Evolutionary conservation across 2,888 invertebrate species (phyloP), one percentile per base, ranked within the genome.

Genomic region (Cephus nigrinus): DNA sequence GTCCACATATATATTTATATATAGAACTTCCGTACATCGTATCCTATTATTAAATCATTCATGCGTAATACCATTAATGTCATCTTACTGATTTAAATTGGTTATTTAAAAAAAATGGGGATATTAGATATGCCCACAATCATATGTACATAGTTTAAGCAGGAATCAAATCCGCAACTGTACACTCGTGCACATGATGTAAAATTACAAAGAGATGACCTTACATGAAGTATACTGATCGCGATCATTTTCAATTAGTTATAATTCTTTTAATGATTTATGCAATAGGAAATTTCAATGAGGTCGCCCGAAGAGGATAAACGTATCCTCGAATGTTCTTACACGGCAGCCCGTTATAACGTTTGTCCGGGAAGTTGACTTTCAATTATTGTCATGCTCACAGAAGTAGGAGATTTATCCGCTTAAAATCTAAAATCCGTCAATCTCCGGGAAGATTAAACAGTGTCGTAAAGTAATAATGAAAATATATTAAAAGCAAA

Each of bases 301-400:
- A 55, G 55, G 2, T 55, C 55, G 55, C 23, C 23, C 55, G 23
- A 55, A 23, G 23, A 55, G 55, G 55, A 55, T 55, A 9, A 23
- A 55, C 55, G 9, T 55, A 55, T 55, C 55, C 55, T 55, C n/a
- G 33, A 31, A 12, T 31, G 12, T 81, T 79, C 83, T 80, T 80
- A 73, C 79, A 82, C 82, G 86, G 86, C 85, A 86, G 83, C 82
- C 82, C 83, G 33, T 36, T 68, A 69, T 34, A 74, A 23, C 33
- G 33, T n/a, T 35, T 30, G 79, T 79, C 81, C 82, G 68, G 76
- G 78, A 83, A 83, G 80, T 84, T 80, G 79, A 81, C 84, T 80
- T 81, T 81, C 78, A 84, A 87, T 89, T 89, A 89, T 89, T 89
- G 89, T 89, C 89, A 83, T 85, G 81, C 81, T 86, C 86, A 88